phyloP scores from a whole-genome alignment of 2,888 invertebrate genomes.

The Miltochrista miniata region DNA sequence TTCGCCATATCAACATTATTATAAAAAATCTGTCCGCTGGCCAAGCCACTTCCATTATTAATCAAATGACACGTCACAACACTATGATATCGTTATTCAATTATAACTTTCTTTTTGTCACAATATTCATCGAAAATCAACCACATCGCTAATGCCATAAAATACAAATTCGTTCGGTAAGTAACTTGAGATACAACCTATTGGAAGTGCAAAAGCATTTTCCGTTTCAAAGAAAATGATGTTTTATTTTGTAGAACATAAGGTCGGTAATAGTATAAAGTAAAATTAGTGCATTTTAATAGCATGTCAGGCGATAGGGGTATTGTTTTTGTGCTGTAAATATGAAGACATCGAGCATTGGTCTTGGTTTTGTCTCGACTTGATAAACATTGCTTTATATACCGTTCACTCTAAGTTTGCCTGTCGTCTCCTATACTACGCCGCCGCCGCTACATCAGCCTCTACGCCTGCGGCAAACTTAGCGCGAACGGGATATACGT shows the following conservation, averaged over 20 bases:
- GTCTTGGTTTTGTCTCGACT: slow-evolving; percentile 53
- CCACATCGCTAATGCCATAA: fast-evolving
- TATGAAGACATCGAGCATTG: slow-evolving; percentile 79
- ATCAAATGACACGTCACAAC: slow-evolving; percentile 81
- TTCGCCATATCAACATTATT: slow-evolving; percentile 65
- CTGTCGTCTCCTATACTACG: no score
- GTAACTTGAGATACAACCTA: slow-evolving; percentile 31
- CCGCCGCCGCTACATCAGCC: no score
- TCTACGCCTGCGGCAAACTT: no score
- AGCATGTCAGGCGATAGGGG: slow-evolving; percentile 78
- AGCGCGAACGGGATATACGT: no score
- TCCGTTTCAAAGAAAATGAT: slow-evolving; percentile 23
- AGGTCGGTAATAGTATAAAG: slow-evolving; percentile 55
- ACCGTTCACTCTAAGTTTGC: no score
- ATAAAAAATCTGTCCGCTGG: slow-evolving; percentile 57
- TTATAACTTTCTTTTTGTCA: slow-evolving; percentile 66
- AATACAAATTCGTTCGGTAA: slow-evolving; percentile 14
- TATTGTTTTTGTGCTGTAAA: slow-evolving; percentile 72
- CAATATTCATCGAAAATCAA: slow-evolving; percentile 19
- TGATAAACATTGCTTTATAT: slow-evolving; percentile 65
- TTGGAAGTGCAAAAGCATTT: slow-evolving; percentile 6
- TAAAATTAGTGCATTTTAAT: slow-evolving; percentile 77
- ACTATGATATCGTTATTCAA: slow-evolving; percentile 79
- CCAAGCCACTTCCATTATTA: slow-evolving; percentile 79
- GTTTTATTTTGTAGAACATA: fast-evolving